Evolutionary conservation across 2,888 invertebrate genomes (phyloP).

Genomic region (Drosophila algonquin): DNA sequence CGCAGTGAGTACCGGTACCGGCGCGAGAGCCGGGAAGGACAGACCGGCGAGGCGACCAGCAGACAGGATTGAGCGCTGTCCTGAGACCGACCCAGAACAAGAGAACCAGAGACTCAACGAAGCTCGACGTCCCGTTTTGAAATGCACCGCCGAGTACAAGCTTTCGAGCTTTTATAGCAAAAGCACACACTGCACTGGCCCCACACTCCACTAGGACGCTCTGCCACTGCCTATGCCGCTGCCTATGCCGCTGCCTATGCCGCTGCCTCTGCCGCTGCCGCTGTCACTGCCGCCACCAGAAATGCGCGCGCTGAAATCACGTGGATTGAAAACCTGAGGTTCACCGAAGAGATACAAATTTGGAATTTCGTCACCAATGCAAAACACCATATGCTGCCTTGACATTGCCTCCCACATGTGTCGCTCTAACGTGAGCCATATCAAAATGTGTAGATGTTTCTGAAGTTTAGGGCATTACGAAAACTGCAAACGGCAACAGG

Average conservation of each 20-base stretch:
- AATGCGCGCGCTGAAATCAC: background rate
- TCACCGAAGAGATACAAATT: background rate
- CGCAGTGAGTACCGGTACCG: background rate
- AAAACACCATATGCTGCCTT: background rate
- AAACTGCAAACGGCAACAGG: background rate
- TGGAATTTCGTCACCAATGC: background rate
- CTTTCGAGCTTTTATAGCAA: slow-evolving; percentile 40
- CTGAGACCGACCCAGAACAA: background rate
- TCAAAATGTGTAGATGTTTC: background rate
- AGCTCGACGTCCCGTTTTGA: slow-evolving; percentile 27
- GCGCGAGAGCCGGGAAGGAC: background rate
- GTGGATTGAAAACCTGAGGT: background rate
- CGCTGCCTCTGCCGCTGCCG: no score
- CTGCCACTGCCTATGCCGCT: background rate
- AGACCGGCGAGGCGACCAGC: background rate
- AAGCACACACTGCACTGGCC: background rate
- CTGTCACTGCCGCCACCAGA: background rate
- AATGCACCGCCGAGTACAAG: slow-evolving; percentile 55
- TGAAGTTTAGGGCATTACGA: background rate
- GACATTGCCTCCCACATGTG: no score
- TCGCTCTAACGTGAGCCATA: background rate
- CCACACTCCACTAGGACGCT: background rate
- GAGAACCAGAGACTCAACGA: slow-evolving; percentile 43
- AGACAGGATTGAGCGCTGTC: slow-evolving; percentile 36
- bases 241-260: background rate